Evolutionary conservation across 2,797 vertebrate species (phyloP).

Genomic region (Mus minutoides): DNA sequence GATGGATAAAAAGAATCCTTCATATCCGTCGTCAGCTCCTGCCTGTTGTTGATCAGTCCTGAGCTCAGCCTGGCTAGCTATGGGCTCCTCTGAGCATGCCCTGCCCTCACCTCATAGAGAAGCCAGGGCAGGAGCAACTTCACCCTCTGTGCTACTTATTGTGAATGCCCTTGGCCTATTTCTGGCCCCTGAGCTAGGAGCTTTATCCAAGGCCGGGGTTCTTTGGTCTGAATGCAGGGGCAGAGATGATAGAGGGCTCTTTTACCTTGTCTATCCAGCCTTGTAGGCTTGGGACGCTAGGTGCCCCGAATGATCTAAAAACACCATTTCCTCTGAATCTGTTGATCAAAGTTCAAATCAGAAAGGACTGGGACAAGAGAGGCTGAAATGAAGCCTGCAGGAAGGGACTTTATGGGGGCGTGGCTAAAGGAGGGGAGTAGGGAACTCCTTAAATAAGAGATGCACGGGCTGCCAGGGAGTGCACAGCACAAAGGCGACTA

Average conservation of each 20-base stretch:
- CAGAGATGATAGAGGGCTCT: background rate
- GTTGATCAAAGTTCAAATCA: background rate
- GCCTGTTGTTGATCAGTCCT: background rate
- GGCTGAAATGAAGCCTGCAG: slow-evolving; percentile 27
- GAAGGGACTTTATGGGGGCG: slow-evolving; percentile 60
- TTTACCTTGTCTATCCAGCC: background rate
- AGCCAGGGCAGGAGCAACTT: background rate
- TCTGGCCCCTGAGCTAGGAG: background rate
- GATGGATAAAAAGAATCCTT: background rate
- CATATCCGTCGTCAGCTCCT: background rate
- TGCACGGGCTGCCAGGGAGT: background rate
- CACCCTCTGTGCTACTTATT: background rate
- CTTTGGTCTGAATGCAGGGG: background rate
- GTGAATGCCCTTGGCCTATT: background rate
- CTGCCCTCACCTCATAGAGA: background rate
- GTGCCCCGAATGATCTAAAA: background rate
- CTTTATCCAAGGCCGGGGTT: background rate
- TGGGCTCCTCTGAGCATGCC: accelerated
- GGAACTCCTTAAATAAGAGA: slow-evolving; percentile 65
- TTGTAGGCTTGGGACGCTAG: background rate
- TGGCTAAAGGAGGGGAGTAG: slow-evolving; percentile 41
- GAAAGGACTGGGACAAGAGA: background rate
- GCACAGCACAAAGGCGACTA: background rate
- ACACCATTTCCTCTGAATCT: slow-evolving; percentile 4
- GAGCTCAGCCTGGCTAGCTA: background rate